Conservation (phyloP, 2,797 vertebrate genomes). For the Squalus acanthias region DNA sequence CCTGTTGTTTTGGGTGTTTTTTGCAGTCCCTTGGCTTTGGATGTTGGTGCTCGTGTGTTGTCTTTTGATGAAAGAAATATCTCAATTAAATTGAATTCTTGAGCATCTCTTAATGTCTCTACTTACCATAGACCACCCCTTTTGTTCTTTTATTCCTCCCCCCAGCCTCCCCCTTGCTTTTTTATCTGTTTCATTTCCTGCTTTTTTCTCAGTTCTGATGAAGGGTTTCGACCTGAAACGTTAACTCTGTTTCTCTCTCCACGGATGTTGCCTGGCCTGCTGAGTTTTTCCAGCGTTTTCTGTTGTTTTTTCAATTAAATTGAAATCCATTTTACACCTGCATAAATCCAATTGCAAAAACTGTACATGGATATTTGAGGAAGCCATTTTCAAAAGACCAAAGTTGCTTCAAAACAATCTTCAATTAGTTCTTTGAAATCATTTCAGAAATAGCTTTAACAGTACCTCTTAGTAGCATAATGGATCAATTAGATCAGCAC, state of each 20-base stretch:
- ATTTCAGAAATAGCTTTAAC: background rate
- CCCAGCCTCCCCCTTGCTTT: too few relatives aligned
- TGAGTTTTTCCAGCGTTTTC: too few relatives aligned
- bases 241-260: too few relatives aligned
- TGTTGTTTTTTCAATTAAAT: background rate
- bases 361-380: background rate
- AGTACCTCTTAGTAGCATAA: background rate
- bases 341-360: background rate
- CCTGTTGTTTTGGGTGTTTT: background rate
- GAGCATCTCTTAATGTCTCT: too few relatives aligned
- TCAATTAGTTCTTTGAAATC: constrained; percentile 4
- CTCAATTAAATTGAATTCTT: too few relatives aligned
- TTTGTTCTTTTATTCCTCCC: too few relatives aligned
- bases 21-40: background rate
- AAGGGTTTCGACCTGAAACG: too few relatives aligned
- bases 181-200: too few relatives aligned
- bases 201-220: too few relatives aligned
- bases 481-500: background rate
- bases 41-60: background rate
- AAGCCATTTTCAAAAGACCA: background rate
- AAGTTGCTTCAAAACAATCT: background rate
- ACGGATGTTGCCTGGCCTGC: too few relatives aligned
- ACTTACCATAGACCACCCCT: too few relatives aligned
- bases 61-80: background rate
- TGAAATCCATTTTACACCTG: background rate